phyloP scores from a whole-genome alignment of 1,140 invertebrate genomes.

The Pteromalus puparum region DNA sequence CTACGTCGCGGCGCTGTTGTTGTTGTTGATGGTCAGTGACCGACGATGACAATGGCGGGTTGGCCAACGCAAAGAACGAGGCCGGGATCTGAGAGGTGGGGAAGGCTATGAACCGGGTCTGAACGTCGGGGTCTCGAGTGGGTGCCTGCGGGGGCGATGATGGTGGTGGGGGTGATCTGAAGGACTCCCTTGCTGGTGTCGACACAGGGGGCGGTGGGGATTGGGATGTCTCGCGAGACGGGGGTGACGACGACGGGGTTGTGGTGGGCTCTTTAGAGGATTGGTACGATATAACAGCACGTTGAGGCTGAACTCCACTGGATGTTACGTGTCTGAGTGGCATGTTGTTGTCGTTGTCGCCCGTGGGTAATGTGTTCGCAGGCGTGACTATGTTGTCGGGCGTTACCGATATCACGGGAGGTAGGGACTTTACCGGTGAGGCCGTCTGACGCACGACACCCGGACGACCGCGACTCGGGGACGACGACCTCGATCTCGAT shows the following conservation, averaged over 20 bases:
- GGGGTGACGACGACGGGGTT: background rate
- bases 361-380: background rate
- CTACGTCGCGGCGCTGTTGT: constrained; percentile 22
- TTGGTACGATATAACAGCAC: constrained; percentile 66
- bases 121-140: background rate
- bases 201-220: constrained; percentile 20
- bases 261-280: background rate
- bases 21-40: constrained; percentile 6
- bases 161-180: constrained; percentile 51
- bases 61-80: constrained; percentile 60
- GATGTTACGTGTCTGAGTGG: constrained; percentile 36
- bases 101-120: constrained; percentile 62
- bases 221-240: background rate
- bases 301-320: constrained; percentile 61
- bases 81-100: constrained; percentile 64
- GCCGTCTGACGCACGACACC: constrained; percentile 64
- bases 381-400: constrained; percentile 62
- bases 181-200: constrained; percentile 52
- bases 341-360: constrained; percentile 6
- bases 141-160: background rate
- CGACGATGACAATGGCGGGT: constrained; percentile 20
- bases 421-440: constrained; percentile 70
- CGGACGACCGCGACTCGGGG: constrained; percentile 53
- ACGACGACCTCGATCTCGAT: constrained; percentile 63
- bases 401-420: constrained; percentile 72